These are phyloP conservation scores for Idaea dimidiata DNA, from an alignment of 2,888 invertebrate species.

Conservation along the genomic window DNA sequence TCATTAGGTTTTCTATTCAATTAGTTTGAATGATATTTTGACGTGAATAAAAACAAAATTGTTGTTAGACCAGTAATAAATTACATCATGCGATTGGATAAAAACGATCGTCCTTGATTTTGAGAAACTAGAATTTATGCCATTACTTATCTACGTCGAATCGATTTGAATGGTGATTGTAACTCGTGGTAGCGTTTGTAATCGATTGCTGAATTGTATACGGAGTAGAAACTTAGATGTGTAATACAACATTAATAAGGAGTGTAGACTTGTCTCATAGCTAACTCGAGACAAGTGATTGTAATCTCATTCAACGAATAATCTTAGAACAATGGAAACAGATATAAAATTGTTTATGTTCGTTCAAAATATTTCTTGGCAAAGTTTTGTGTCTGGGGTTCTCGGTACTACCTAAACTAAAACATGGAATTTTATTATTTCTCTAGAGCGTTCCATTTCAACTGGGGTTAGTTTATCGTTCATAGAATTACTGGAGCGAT, in stretches of 20 bases:
- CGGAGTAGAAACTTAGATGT: slow-evolving; percentile 3
- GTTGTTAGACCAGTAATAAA: slow-evolving; percentile 9
- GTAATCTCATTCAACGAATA: background rate
- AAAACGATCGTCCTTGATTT: slow-evolving; percentile 36
- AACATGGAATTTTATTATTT: background rate
- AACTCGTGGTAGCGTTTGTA: slow-evolving; percentile 36
- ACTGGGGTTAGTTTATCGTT: slow-evolving; percentile 1
- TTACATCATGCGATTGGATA: slow-evolving; percentile 9
- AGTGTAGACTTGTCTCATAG: background rate
- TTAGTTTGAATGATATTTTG: slow-evolving; percentile 34
- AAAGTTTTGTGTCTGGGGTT: slow-evolving; percentile 1
- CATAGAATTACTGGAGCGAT: slow-evolving; percentile 2
- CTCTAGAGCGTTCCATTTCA: background rate
- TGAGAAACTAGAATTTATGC: slow-evolving; percentile 41
- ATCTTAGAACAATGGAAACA: background rate
- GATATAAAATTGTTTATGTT: background rate
- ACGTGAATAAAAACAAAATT: slow-evolving; percentile 28
- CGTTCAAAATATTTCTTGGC: slow-evolving; percentile 8
- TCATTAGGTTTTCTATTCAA: slow-evolving; percentile 31
- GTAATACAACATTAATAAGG: background rate
- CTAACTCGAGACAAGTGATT: background rate
- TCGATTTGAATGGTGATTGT: slow-evolving; percentile 40
- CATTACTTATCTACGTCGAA: slow-evolving; percentile 51
- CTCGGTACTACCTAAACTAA: background rate
- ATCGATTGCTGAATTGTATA: slow-evolving; percentile 23